Evolutionary conservation across 2,888 invertebrate species (phyloP), one percentile per base, ranked within the genome.

Genomic region (Tridacna gigas): DNA sequence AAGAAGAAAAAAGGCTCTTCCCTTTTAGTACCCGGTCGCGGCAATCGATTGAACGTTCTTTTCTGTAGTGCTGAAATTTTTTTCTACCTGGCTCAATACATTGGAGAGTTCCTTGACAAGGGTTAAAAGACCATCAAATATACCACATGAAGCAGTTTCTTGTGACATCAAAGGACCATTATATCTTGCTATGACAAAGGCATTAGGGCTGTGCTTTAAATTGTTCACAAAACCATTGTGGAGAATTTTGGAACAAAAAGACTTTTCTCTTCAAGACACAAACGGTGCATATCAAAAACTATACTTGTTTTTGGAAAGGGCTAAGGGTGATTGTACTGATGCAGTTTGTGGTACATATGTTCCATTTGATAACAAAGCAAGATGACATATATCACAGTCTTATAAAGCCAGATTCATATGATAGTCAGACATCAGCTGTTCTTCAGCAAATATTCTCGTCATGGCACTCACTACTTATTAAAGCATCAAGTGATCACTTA

Each of bases 191-290:
- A 60, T 82, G 0, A 18, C 71, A n/a, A 79, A 82, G 25, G 77
- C 79, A 25, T 74, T 85, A 13, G 79, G 79, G 12, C 47, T 82
- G 0, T 83, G 81, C 69, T 86, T 77, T 13, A 84, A 86, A 75
- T 0, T 86, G 9, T 56, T 84, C 1, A 86, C 79, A 37, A 84
- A 56, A 20, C 86, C 82, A 28, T 83, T 86, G 28, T 84, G 77
- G 86, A 25, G 84, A 60, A 69, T 47, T n/a, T 12, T 86, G 9
- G 86, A 84, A 47, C n/a, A 56, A 45, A 84, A 73, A 48, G 48
- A 86, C 0, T 86, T 82, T 73, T 65, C 81, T n/a, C 37, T 86
- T 13, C 77, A 84, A 45, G 48, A 48, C 28, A 77, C 84, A 25
- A 84, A 45, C 37, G 65, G 37, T 18, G 60, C 77, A 12, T 86